Evolutionary conservation across 2,797 vertebrate species (phyloP).

Genomic region (Poeciliopsis presidionis): DNA sequence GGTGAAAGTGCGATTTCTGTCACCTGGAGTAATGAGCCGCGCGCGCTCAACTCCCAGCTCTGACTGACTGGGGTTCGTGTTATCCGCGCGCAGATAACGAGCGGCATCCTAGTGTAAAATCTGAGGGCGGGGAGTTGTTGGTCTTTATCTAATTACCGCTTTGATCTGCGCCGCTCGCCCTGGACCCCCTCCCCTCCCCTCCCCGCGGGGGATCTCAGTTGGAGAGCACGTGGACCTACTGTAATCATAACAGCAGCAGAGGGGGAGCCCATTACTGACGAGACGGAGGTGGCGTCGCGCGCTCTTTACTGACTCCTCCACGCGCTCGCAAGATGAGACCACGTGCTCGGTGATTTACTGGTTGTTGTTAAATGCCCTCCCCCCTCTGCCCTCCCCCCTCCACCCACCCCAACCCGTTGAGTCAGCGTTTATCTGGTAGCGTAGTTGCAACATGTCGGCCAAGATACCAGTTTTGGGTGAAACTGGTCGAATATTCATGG

Average conservation of each 20-base stretch:
- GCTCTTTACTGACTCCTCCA: not conserved
- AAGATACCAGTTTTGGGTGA: not conserved
- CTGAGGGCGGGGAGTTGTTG: constrained; percentile 45
- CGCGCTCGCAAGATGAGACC: constrained; percentile 6
- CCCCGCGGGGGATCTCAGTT: constrained; percentile 25
- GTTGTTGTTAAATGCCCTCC: not conserved
- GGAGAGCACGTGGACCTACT: constrained; percentile 43
- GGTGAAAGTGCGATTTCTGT: constrained; percentile 65
- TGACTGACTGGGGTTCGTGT: constrained; percentile 26
- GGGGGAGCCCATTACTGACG: not conserved
- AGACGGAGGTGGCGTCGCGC: not conserved
- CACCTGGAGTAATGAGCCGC: constrained; percentile 64
- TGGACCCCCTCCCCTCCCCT: constrained; percentile 15
- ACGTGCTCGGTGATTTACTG: constrained; percentile 18
- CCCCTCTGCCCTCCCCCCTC: too few relatives aligned
- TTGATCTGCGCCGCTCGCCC: constrained; percentile 22
- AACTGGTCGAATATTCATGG: accelerated
- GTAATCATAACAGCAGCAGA: constrained; percentile 24
- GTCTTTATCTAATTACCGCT: constrained; percentile 39
- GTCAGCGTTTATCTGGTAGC: not conserved
- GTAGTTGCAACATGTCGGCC: not conserved
- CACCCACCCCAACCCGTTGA: not conserved
- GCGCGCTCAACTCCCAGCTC: constrained; percentile 10
- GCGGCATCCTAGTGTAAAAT: constrained; percentile 46
- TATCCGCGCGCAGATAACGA: constrained; percentile 41